phyloP scores from a whole-genome alignment of 2,888 invertebrate species.

The Drymonia ruficornis region DNA sequence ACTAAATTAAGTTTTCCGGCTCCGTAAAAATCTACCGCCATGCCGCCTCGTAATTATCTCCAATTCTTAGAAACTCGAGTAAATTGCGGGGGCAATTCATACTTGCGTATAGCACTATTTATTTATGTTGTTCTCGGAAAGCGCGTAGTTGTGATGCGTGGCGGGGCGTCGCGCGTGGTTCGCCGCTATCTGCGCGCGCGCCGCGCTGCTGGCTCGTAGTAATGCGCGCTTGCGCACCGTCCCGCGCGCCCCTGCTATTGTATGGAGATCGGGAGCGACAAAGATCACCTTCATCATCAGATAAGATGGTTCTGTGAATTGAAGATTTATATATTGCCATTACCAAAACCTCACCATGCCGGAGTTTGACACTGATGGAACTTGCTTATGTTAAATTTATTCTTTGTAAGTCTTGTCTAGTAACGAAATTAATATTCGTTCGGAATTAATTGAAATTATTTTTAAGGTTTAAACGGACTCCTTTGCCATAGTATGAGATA shows the following conservation, averaged over 20 bases:
- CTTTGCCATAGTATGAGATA: too few relatives aligned
- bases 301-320: slow-evolving; percentile 17
- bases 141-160: slow-evolving; percentile 39
- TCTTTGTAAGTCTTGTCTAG: too few relatives aligned
- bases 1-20: slow-evolving; percentile 18
- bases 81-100: slow-evolving; percentile 35
- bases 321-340: slow-evolving; percentile 11
- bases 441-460: too few relatives aligned
- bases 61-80: slow-evolving; percentile 36
- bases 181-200: slow-evolving; percentile 28
- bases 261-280: slow-evolving; percentile 58
- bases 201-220: slow-evolving; percentile 25
- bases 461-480: too few relatives aligned
- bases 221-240: slow-evolving; percentile 35
- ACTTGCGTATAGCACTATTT: slow-evolving; percentile 23
- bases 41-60: slow-evolving; percentile 37
- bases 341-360: not conserved
- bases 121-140: slow-evolving; percentile 40
- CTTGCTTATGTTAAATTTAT: too few relatives aligned
- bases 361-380: too few relatives aligned
- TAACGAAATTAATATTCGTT: too few relatives aligned
- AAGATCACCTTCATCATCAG: slow-evolving; percentile 25
- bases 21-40: slow-evolving; percentile 22
- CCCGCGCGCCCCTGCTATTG: slow-evolving; percentile 56
- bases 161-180: slow-evolving; percentile 32